Percentiles rank a stretch among this genome's conserved stretches.
Evolutionary conservation across 64 coral and sea anemone species (phyloP).

Genomic region (Montipora cactus): DNA sequence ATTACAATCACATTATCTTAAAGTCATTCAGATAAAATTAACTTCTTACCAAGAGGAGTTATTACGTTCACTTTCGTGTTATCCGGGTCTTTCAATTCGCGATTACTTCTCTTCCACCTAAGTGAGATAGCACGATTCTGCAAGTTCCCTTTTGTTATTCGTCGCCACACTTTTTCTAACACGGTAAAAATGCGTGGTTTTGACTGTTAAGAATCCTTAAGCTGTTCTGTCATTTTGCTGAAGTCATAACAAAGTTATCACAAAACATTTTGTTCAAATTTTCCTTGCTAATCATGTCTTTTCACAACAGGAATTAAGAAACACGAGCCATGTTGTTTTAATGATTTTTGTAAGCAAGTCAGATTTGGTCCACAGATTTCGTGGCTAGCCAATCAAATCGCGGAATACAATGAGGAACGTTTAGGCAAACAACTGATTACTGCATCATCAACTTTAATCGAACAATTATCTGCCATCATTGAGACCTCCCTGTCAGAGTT

Average conservation of each 20-base stretch:
- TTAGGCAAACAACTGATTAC: constrained; percentile 11
- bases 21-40: background rate
- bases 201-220: background rate
- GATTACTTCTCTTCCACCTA: background rate
- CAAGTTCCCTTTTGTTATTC: background rate
- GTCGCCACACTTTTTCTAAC: background rate
- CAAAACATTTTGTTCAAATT: background rate
- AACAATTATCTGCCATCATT: background rate
- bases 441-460: background rate
- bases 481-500: constrained; percentile 18
- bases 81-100: background rate
- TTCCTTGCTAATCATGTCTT: constrained; percentile 33
- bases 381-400: constrained; percentile 13
- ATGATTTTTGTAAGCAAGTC: constrained; percentile 25
- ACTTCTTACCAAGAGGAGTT: background rate
- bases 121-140: background rate
- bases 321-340: background rate
- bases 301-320: background rate
- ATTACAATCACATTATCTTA: background rate
- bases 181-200: background rate
- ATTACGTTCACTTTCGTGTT: background rate
- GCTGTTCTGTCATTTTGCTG: background rate
- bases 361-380: background rate
- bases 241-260: background rate
- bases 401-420: background rate